These are phyloP conservation scores for Drosophila mayri DNA, from an alignment of 1,140 invertebrate species.

Conservation along the genomic window DNA sequence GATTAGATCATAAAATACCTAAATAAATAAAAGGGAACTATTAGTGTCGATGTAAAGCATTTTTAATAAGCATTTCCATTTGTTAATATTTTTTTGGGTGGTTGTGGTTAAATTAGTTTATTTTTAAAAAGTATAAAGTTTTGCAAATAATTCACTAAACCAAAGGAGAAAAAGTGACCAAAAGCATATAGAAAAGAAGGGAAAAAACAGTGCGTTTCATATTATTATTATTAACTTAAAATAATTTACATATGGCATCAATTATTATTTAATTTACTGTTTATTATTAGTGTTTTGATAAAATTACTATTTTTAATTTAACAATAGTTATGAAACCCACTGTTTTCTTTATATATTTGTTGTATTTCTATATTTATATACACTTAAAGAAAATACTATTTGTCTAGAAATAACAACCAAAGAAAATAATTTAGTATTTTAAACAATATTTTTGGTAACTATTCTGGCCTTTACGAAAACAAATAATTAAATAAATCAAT, in stretches of 20 bases:
- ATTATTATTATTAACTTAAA: not conserved
- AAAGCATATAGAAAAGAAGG: not conserved
- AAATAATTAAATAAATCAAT: not conserved
- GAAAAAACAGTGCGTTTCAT: not conserved
- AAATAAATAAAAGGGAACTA: not conserved
- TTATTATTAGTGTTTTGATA: too few species aligned
- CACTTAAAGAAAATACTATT: conserved; percentile 1
- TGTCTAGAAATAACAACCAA: conserved; percentile 3
- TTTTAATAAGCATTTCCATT: not conserved
- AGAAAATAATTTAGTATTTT: not conserved
- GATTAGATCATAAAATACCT: conserved; percentile 85
- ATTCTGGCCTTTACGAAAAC: not conserved
- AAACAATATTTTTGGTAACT: not conserved
- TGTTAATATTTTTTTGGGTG: conserved; percentile 6
- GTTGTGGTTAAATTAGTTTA: conserved; percentile 32
- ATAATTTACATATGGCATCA: not conserved
- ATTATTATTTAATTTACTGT: too few species aligned
- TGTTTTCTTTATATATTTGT: not conserved
- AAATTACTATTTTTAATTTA: too few species aligned
- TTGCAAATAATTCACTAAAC: conserved; percentile 66
- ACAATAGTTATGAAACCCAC: not conserved
- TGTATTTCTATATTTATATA: not conserved
- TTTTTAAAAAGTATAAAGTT: conserved; percentile 40
- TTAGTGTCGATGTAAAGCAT: conserved; percentile 3
- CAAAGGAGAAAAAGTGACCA: conserved; percentile 54